Conservation (phyloP, 1,140 invertebrate species). For the Stegodyphus dumicola region DNA sequence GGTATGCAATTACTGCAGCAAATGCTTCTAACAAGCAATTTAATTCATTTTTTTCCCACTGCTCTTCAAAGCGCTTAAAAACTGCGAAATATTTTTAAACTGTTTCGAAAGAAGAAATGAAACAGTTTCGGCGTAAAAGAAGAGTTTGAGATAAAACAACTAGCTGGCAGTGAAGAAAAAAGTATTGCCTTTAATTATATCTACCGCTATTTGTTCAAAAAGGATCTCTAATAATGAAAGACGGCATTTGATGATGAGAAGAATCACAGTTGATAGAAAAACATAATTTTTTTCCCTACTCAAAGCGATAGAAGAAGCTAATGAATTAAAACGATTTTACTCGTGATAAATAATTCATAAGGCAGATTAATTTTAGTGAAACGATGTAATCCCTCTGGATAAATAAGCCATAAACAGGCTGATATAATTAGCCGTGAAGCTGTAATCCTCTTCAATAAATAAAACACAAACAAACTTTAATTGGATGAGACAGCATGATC, state of each 20-base stretch:
- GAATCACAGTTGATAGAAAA: background rate
- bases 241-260: background rate
- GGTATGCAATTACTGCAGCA: constrained; percentile 15
- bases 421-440: background rate
- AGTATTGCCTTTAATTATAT: constrained; percentile 42
- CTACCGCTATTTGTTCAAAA: background rate
- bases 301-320: background rate
- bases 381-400: background rate
- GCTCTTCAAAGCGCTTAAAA: background rate
- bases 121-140: constrained; percentile 12
- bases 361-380: background rate
- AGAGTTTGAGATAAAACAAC: no score
- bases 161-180: background rate
- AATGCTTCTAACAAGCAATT: constrained; percentile 37
- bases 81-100: constrained; percentile 40
- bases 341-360: constrained; percentile 38
- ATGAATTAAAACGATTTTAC: constrained; percentile 20
- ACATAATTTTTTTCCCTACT: background rate
- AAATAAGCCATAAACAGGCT: background rate
- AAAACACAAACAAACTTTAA: background rate
- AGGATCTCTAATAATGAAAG: background rate
- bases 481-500: background rate
- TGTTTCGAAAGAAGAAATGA: constrained; percentile 2
- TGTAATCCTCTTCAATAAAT: background rate
- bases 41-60: constrained; percentile 24